A percentile compares a stretch with the other conserved stretches of the same genome.
phyloP scores from a whole-genome alignment of 2,113 vertebrate genomes.

The Puffinus mauretanicus region DNA sequence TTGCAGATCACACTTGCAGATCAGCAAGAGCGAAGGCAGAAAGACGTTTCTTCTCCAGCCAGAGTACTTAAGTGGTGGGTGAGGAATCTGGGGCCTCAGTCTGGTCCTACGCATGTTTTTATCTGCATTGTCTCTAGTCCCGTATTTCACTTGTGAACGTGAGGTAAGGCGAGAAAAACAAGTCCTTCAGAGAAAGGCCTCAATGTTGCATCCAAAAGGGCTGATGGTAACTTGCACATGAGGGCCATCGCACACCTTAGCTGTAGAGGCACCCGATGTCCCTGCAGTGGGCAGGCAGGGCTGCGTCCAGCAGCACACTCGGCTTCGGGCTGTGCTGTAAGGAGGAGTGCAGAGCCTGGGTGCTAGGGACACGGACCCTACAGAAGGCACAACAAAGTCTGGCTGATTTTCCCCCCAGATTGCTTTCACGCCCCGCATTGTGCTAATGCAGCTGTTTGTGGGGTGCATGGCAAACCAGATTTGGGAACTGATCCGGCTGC shows the following conservation, averaged over 20 bases:
- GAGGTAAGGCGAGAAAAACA: neutral
- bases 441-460: neutral
- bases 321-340: neutral
- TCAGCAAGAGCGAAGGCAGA: neutral
- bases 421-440: neutral
- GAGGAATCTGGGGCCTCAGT: neutral
- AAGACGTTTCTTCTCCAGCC: neutral
- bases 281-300: accelerated
- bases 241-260: neutral
- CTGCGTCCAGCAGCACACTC: neutral
- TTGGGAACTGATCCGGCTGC: neutral
- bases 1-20: neutral
- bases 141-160: neutral
- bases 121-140: neutral
- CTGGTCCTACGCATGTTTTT: neutral
- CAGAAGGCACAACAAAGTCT: neutral
- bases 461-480: neutral
- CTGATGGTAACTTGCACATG: neutral
- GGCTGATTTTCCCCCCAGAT: neutral
- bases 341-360: neutral
- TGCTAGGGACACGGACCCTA: neutral
- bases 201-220: neutral
- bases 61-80: neutral
- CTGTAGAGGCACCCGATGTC: neutral
- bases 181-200: neutral